These are phyloP conservation scores for Vombatus ursinus DNA, from an alignment of 2,113 vertebrate species.

Conservation along the genomic window DNA sequence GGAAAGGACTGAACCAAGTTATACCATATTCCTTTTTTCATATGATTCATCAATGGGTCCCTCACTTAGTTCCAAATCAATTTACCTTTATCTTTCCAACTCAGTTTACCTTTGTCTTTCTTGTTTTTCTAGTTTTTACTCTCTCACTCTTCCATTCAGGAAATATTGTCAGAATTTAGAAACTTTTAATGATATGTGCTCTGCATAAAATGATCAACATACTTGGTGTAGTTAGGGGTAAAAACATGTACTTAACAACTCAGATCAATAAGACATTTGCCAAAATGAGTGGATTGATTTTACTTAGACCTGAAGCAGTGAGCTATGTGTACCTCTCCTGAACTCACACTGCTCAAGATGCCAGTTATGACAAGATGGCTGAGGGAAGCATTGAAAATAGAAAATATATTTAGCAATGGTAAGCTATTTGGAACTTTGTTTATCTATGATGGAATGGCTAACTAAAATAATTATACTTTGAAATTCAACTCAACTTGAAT, in stretches of 20 bases:
- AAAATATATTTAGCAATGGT: constrained; percentile 30
- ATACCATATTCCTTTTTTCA: constrained; percentile 30
- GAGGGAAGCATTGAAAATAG: constrained; percentile 21
- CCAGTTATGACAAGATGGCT: background rate
- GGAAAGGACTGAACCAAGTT: background rate
- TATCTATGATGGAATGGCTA: constrained; percentile 60
- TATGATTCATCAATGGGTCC: constrained; percentile 35
- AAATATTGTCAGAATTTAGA: constrained; percentile 52
- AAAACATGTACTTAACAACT: constrained; percentile 54
- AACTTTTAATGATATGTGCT: background rate
- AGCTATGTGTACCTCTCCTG: background rate
- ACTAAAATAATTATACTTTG: constrained; percentile 18
- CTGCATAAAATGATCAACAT: constrained; percentile 25
- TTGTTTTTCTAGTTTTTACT: constrained; percentile 1
- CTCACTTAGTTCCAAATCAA: background rate
- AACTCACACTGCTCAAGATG: constrained; percentile 6
- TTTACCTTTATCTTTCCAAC: constrained; percentile 40
- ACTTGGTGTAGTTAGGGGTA: constrained; percentile 50
- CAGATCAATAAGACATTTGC: constrained; percentile 60
- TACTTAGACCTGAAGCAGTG: constrained; percentile 55
- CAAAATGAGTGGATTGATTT: constrained; percentile 63
- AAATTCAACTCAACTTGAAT: constrained; percentile 11
- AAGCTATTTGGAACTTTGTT: constrained; percentile 11
- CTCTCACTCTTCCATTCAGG: background rate
- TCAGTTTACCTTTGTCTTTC: background rate